Base-by-base conservation (phyloP, 1,140 invertebrate species). In the Formica exsecta region DNA sequence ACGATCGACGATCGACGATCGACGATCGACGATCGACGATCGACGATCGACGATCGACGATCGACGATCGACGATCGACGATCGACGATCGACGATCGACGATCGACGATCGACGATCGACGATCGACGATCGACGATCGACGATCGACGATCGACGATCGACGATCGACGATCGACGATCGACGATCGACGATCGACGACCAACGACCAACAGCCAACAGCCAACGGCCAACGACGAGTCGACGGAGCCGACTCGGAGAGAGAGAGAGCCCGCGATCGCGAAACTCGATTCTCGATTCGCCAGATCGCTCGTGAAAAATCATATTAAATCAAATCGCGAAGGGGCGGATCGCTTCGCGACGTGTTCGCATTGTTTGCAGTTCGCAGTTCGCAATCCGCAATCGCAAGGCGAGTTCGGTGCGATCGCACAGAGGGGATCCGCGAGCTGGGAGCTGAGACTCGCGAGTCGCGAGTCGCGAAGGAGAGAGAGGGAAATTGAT, bases 401-500 rank as follows among this genome's bases (percentile, higher is more conserved):
- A 22, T 22, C 22, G 22, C 1, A 29, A 29, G 25, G 25, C 25
- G 25, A 29, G 22, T 22, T 66, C 54, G 29, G 51, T 22, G 44
- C 51, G 32, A 36, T 70, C 51, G 19, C 13, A 16, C 7, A 29
- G 7, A 62, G 8, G 5, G 54, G 22, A 70, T 64, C 76, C 41
- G 68, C 64, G 81, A 41, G 59, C 16, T 57, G 57, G 36, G 22
- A 6, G 36, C 41, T 36, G 22, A 1, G 22, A 16, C 8, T n/a
- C 25, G 5, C 7, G 38, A 66, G 36, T n/a, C 25, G 5, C 7
- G 38, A 66, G 36, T 1, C 9, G 16, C 6, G 41, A 22, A 59
- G 0, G 19, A 73, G 9, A 59, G 70, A 36, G 71, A 57, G 19
- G 57, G 54, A 13, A 77, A 90, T 90, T 86, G 77, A 88, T 91